These are phyloP conservation scores for Protonibea diacanthus DNA, from an alignment of 2,797 vertebrate genomes.

Conservation along the genomic window DNA sequence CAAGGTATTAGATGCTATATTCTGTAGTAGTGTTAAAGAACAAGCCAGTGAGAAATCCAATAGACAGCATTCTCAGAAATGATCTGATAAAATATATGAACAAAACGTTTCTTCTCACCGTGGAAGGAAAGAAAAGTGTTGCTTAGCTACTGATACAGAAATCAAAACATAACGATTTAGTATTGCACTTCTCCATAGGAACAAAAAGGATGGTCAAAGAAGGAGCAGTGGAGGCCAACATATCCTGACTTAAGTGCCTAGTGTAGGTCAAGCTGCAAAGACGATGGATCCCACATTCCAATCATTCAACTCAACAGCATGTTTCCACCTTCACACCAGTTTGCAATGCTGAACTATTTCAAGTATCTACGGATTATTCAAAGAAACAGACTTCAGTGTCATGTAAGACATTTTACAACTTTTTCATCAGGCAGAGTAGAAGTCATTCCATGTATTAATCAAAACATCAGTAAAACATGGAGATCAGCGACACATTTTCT, in stretches of 20 bases:
- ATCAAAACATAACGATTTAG: conserved; percentile 14
- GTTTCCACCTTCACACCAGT: no score
- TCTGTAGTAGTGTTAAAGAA: neutral
- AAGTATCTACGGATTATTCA: neutral
- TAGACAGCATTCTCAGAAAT: conserved; percentile 4
- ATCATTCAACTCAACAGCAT: no score
- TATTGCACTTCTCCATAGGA: neutral
- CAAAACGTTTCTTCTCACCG: neutral
- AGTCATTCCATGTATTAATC: conserved; percentile 8
- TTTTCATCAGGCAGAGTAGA: neutral
- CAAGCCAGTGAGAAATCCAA: neutral
- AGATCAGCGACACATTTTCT: conserved; percentile 10
- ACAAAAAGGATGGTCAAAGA: neutral
- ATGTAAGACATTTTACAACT: neutral
- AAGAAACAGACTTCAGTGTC: neutral
- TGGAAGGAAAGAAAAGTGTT: neutral
- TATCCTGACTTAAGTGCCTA: no score
- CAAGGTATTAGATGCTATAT: neutral
- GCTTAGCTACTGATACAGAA: neutral
- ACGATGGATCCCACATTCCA: no score
- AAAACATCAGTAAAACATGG: conserved; percentile 6
- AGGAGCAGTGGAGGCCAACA: neutral
- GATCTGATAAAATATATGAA: neutral
- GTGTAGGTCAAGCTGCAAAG: no score
- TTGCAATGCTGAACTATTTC: neutral